Base-by-base conservation (phyloP, 2,888 invertebrate species). In the Perizoma affinitatum region DNA sequence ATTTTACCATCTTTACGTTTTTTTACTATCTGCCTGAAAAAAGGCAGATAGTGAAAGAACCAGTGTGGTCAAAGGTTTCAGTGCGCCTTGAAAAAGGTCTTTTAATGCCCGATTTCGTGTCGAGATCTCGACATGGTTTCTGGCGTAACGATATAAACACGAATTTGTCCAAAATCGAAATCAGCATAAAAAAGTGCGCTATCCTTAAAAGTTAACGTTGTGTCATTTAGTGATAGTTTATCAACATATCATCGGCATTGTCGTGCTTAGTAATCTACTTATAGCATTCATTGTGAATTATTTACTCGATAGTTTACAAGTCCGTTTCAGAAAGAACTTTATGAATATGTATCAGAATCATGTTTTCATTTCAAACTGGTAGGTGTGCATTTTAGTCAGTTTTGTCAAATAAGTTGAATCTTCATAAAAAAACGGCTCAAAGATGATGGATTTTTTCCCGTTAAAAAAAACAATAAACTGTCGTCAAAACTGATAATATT, bases 201-300 rank as follows among this genome's bases (percentile, higher is more conserved):
- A 61, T 75, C 66, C 65, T 67, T 71, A 64, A 54, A 65, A 66
- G 51, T 57, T 67, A 68, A 68, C 62, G 75, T 79, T 74, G 70
- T 66, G 61, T 78, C 76, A 74, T 80, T 74, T 80, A 81, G 78
- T 83, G 76, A 80, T 87, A 87, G 54, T 82, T 80, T 83, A 78
- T 80, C 76, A 65, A 91, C 90, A 90, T 90, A 90, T 90, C 90
- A 90, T 88, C 84, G 68, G 84, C 87, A 84, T 89, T 88, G 88
- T 90, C 89, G 86, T 80, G 87, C 88, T 89, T 88, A 82, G 83
- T 80, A 73, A 80, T 50, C 76, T 83, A 81, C 76, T 76, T 83
- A 79, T 84, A 83, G 82, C 82, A 70, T 79, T 73, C 72, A 79
- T 79, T 67, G 66, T 75, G 65, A 73, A 58, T 55, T 58, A 58